phyloP scores from a whole-genome alignment of 2,888 invertebrate genomes.

The Spisula subtruncata region DNA sequence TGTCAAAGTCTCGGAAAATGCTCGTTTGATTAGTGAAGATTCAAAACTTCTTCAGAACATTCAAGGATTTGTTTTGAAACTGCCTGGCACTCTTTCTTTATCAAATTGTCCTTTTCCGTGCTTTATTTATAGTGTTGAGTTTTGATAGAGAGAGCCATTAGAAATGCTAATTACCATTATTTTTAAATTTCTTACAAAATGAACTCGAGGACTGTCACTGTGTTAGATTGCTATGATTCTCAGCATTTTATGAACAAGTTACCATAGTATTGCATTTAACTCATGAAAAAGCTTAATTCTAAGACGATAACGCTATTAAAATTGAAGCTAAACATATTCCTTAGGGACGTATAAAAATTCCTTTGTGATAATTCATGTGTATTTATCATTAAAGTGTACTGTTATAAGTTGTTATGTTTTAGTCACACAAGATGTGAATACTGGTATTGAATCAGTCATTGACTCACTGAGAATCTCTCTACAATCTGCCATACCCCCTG shows the following conservation, averaged over 20 bases:
- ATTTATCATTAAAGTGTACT: background rate
- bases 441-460: conserved; percentile 18
- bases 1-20: too few relatives aligned
- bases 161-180: conserved; percentile 1
- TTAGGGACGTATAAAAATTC: background rate
- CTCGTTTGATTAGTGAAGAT: too few relatives aligned
- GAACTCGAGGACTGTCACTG: too few relatives aligned
- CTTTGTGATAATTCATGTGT: background rate
- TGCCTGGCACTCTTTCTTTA: too few relatives aligned
- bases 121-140: too few relatives aligned
- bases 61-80: too few relatives aligned
- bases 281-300: background rate
- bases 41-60: too few relatives aligned
- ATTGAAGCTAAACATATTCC: background rate
- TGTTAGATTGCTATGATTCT: too few relatives aligned
- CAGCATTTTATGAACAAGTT: too few relatives aligned
- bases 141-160: background rate
- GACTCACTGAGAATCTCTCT: background rate
- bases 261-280: too few relatives aligned
- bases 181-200: background rate
- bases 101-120: too few relatives aligned
- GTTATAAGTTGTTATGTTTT: background rate
- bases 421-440: background rate
- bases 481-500: background rate
- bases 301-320: background rate